Conservation (phyloP, 2,113 vertebrate genomes). For the Labeo rohita region DNA sequence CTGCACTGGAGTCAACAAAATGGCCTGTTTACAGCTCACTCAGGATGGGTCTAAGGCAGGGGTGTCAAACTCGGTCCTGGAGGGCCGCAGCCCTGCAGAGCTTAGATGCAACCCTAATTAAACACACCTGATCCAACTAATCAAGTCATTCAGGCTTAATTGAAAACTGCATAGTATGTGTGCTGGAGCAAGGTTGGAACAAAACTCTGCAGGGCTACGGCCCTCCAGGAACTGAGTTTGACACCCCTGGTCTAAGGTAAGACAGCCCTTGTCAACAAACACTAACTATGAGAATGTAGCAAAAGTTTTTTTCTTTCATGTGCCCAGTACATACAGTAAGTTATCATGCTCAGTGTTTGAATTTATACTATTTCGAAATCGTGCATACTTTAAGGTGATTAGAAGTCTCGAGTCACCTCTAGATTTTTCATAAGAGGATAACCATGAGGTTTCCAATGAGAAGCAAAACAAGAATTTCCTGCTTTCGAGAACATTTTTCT, state of each 20-base stretch:
- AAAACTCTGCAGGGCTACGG: no score
- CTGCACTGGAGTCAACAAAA: no score
- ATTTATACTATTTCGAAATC: background rate
- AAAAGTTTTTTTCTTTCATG: background rate
- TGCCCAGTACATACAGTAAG: background rate
- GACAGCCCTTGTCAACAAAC: background rate
- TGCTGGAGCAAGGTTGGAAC: no score
- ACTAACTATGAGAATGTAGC: background rate
- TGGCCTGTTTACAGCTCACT: background rate
- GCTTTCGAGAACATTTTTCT: conserved; percentile 53
- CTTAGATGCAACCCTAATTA: no score
- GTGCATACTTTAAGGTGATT: background rate
- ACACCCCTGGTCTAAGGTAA: no score
- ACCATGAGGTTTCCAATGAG: conserved; percentile 54
- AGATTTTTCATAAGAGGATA: conserved; percentile 12
- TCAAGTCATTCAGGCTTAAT: no score
- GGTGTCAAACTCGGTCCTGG: no score
- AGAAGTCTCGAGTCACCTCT: background rate
- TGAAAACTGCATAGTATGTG: no score
- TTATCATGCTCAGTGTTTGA: background rate
- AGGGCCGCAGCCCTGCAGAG: no score
- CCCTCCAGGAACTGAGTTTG: no score
- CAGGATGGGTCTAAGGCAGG: no score
- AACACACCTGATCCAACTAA: no score
- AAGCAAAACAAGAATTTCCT: conserved; percentile 51